These are phyloP conservation scores for Stramonita haemastoma DNA, from an alignment of 2,888 invertebrate species.

Conservation along the genomic window DNA sequence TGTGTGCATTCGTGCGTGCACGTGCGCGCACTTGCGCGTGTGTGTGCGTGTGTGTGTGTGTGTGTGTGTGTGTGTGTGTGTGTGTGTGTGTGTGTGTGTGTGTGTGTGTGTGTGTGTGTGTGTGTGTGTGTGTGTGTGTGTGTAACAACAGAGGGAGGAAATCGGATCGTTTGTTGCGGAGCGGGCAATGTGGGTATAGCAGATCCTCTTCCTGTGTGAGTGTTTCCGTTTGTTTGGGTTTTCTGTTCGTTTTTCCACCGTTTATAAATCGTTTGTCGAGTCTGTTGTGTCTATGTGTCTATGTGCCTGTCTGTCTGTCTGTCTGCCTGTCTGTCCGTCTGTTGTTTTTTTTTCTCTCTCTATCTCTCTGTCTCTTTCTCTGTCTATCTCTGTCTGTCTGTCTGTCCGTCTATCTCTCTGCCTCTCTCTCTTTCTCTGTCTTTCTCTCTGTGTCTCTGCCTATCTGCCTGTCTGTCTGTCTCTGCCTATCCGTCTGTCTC, in stretches of 20 bases:
- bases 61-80: too few relatives aligned
- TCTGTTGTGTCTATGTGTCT: too few relatives aligned
- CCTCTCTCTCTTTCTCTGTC: not conserved
- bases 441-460: slow-evolving; percentile 4
- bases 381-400: not conserved
- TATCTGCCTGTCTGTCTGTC: not conserved
- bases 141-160: not conserved
- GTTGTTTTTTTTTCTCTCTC: not conserved
- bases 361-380: slow-evolving; percentile 5
- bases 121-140: not conserved
- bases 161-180: not conserved
- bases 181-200: not conserved
- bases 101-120: slow-evolving; percentile 15
- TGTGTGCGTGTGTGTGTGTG: too few relatives aligned
- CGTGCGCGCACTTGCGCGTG: too few relatives aligned
- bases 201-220: not conserved
- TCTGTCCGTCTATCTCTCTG: too few relatives aligned
- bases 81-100: not conserved
- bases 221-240: not conserved
- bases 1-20: too few relatives aligned
- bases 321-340: slow-evolving; percentile 1
- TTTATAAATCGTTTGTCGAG: not conserved
- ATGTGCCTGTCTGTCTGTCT: not conserved
- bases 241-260: not conserved
- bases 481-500: not conserved